Evolutionary conservation across 1,140 invertebrate genomes (phyloP).

Genomic region (Trinorchestia longiramus): DNA sequence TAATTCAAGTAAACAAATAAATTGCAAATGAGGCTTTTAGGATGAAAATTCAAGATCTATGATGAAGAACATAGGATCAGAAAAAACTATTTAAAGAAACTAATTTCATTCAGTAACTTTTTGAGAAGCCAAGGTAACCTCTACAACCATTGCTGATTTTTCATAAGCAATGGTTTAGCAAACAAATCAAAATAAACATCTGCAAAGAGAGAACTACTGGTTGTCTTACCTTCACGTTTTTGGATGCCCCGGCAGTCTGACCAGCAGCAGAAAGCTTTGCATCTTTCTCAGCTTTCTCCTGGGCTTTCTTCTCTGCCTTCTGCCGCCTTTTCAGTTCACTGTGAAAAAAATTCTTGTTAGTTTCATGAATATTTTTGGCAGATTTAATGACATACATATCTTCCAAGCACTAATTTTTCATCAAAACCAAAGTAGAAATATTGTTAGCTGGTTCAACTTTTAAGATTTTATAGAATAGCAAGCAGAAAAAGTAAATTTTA

Average conservation of each 20-base stretch:
- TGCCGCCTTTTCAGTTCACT: constrained; percentile 92
- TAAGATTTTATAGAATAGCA: background rate
- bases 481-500: constrained; percentile 33
- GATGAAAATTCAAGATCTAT: too few relatives aligned
- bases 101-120: too few relatives aligned
- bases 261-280: constrained; percentile 69
- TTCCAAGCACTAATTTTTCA: too few relatives aligned
- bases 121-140: too few relatives aligned
- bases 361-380: background rate
- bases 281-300: constrained; percentile 91
- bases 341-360: constrained; percentile 28
- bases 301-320: constrained; percentile 92
- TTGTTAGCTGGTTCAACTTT: background rate
- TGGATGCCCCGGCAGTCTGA: constrained; percentile 66
- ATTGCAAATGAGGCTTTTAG: too few relatives aligned
- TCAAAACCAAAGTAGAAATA: too few relatives aligned
- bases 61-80: too few relatives aligned
- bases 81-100: too few relatives aligned
- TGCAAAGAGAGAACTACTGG: constrained; percentile 58
- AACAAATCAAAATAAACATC: too few relatives aligned
- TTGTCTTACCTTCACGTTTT: constrained; percentile 62
- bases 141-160: too few relatives aligned
- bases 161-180: too few relatives aligned
- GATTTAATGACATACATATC: background rate
- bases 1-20: too few relatives aligned